Evolutionary conservation across 1,140 invertebrate species (phyloP), one percentile per base, ranked within the genome.

Genomic region (Campoletis sonorensis): DNA sequence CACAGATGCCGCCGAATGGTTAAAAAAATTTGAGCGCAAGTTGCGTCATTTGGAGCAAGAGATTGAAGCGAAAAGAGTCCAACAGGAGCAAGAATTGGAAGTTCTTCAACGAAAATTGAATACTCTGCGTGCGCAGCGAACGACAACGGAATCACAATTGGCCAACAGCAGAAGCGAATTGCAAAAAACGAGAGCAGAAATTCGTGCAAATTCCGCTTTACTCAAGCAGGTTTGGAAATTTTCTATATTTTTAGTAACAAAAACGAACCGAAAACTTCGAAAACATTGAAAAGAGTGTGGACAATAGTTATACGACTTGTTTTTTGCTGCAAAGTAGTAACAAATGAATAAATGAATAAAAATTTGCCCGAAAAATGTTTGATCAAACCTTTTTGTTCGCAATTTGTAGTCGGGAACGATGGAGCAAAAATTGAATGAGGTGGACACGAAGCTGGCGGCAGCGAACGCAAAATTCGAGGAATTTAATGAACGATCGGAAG

Each of bases 151-250:
- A 64, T 92, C 92, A 4, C 91, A 93, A 84, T 91, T 94, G 21
- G 88, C 86, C 61, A 76, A 93, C 0, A 92, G 93, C 79, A 91
- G 94, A 83, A 90, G 92, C 30, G 92, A 94, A 87, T 83, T 86
- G 94, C 16, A 89, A 91, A 33, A 92, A 89, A 87, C 92, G 89
- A 87, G 93, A 92, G 86, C 89, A 88, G 91, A 93, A 90, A 92
- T 92, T 88, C 78, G 64, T 27, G 33, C 67, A 1, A 58, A 54
- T 37, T 18, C 5, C 16, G 68, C 40, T 16, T 51, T 79, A n/a
- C 27, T 79, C 11, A 51, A 70, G 27, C n/a, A 79, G 79, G 67
- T 70, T 70, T n/a, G 67, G 33, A 33, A 7, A n/a, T 27, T 51
- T 51, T 76, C 21, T 10, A 18, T 70, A 15, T 18, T 4, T 8